A percentile compares a stretch with the other conserved stretches of the same genome.
Conservation (phyloP, 1,140 invertebrate species). For the Scaptomyza graminum region DNA sequence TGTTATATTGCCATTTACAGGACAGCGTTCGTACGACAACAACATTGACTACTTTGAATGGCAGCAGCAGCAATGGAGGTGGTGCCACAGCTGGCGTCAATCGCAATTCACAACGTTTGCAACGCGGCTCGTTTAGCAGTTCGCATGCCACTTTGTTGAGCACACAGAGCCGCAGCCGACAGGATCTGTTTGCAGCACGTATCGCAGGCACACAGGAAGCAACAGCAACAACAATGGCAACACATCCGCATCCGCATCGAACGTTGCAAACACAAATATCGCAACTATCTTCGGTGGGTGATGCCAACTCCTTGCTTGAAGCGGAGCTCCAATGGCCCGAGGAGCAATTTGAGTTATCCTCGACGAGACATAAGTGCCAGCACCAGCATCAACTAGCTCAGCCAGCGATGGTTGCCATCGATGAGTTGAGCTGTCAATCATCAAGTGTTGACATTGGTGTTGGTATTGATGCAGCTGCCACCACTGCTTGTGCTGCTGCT, state of each 20-base stretch:
- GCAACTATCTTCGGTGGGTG: conserved; percentile 74
- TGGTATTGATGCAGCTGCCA: conserved; percentile 14
- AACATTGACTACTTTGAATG: conserved; percentile 72
- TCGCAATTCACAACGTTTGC: conserved; percentile 54
- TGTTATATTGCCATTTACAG: conserved; percentile 38
- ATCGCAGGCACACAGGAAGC: conserved; percentile 6
- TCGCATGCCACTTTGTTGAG: conserved; percentile 84
- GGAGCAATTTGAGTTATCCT: conserved; percentile 52
- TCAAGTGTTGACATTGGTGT: not conserved
- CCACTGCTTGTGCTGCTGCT: too few relatives aligned
- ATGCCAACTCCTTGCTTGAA: conserved; percentile 75
- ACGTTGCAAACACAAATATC: conserved; percentile 75
- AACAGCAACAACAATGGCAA: conserved; percentile 13
- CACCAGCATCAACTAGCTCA: conserved; percentile 18
- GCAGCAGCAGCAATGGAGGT: conserved; percentile 39
- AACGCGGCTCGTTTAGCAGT: conserved; percentile 66
- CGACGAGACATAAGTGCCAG: conserved; percentile 32
- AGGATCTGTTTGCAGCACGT: conserved; percentile 58
- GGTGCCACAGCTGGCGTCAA: conserved; percentile 16
- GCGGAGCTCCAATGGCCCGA: conserved; percentile 62
- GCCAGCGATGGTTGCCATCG: conserved; percentile 70
- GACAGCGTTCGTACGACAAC: conserved; percentile 80
- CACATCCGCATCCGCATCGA: conserved; percentile 45
- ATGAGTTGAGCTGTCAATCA: conserved; percentile 65
- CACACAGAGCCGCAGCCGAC: conserved; percentile 77